Conservation (phyloP, 2,888 invertebrate species). For the Cephus spinipes region DNA sequence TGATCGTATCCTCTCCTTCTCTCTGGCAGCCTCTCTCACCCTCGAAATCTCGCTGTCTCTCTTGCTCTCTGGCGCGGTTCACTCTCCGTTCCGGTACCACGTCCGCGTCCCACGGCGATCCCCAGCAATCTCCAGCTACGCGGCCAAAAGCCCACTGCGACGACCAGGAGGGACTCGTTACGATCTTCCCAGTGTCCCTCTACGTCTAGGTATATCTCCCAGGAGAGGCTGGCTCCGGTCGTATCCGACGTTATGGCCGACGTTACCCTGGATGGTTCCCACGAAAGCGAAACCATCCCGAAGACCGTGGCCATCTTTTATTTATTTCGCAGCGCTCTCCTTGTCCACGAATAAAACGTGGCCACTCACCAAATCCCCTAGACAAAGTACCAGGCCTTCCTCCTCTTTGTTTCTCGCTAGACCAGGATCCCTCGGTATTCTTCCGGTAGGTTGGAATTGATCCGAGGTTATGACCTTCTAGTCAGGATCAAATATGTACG, state of each 20-base stretch:
- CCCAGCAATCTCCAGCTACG: conserved; percentile 13
- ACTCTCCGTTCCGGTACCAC: conserved; percentile 17
- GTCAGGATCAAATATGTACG: neutral
- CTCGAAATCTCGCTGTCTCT: conserved; percentile 14
- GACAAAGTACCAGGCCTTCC: conserved; percentile 6
- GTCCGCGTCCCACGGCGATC: conserved; percentile 32
- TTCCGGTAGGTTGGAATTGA: neutral
- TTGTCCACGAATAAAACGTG: neutral
- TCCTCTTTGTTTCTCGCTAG: conserved; percentile 12
- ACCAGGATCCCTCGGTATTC: neutral
- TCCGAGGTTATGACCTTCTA: neutral
- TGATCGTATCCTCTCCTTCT: conserved; percentile 39
- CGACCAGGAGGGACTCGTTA: conserved; percentile 48
- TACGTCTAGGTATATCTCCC: conserved; percentile 20
- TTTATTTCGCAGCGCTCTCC: neutral
- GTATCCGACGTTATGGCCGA: conserved; percentile 10
- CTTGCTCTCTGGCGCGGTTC: neutral
- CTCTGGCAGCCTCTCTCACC: conserved; percentile 13
- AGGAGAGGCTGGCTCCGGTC: conserved; percentile 15
- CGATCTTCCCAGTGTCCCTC: conserved; percentile 36
- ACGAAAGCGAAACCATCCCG: conserved; percentile 9
- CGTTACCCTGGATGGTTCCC: neutral
- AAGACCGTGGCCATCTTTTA: conserved; percentile 6
- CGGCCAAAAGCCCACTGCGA: conserved; percentile 36
- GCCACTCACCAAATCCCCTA: neutral